Evolutionary conservation across 1,140 invertebrate genomes (phyloP), one percentile per base, ranked within the genome.

Genomic region (Drosophila melanica): DNA sequence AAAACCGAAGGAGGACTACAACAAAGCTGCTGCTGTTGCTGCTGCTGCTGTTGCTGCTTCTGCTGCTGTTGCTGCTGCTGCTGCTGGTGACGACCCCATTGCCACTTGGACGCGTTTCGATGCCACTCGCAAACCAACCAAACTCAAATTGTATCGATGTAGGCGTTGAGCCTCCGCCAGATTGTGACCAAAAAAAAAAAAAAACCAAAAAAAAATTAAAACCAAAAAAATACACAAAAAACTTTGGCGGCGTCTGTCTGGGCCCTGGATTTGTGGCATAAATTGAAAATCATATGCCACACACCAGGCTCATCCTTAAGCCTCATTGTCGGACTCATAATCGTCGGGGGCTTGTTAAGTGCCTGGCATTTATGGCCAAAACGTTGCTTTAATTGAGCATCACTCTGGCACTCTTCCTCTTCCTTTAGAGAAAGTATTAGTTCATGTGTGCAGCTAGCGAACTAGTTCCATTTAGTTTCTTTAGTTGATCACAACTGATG

Each of bases 271-370:
- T 86, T 81, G 75, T 86, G 69, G 82, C 82, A 67, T 79, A 86
- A 86, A 86, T 86, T 86, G 75, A 81, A 81, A 86, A 86, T 86
- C 81, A 86, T 86, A 86, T 86, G 81, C 81, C 77, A 69, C 55
- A 55, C 54, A 41, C 47, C 50, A 50, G 44, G 27, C 33, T 51
- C 59, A 45, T 63, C 41, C 48, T 9, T 14, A 44, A 48, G 64
- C 53, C 63, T 72, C 47, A 68, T 72, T 72, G 69, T 58, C 69
- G 57, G 47, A 16, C 57, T 39, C 18, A 59, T 53, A 66, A 54
- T 41, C 69, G 68, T 69, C 45, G 59, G 77, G 70, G 23, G 42
- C 23, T 48, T 59, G 72, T 69, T 64, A 77, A 84, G 73, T 73
- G 80, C 47, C 67, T 50, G 33, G 42, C 54, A 62, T 84, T 72